Base-by-base conservation (phyloP, 2,113 vertebrate species). In the Nipponia nippon region DNA sequence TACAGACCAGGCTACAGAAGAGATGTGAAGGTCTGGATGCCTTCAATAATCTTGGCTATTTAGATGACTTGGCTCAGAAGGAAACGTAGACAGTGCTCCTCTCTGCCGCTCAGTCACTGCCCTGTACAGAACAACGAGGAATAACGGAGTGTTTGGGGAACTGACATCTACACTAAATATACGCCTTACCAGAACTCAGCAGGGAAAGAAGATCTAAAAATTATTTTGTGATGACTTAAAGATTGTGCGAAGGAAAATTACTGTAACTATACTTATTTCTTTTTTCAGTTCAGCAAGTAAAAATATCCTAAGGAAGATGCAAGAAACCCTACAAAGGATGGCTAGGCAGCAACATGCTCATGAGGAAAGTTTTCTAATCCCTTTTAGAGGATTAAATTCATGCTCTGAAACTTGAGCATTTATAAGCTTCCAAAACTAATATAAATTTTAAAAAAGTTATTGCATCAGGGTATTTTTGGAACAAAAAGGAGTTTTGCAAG, bases 21-120 rank as follows among this genome's bases (percentile, higher is more conserved):
- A 82, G 22, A n/a, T 19, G 6, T 19, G 16, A 61, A 81, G 22
- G 25, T 47, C 34, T 56, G 59, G 42, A 34, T 42, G 36, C 30
- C 47, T 53, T 83, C 76, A 69, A 32, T 38, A 52, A 42, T 3
- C 19, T 4, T 52, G 17, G 30, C 19, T 67, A 26, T 58, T 58
- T 63, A 0, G 2, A n/a, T 69, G 61, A 26, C 61, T 30, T 69
- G 38, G 36, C 22, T 82, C 44, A 72, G 65, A 67, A 73, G 38
- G 44, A 81, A 58, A 58, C 0, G 0, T 5, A 38, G 18, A 17
- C 47, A 27, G 29, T 16, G 42, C 44, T 52, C 23, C 1, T 6
- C 21, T 66, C 42, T 2, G 3, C 14, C 2, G 8, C 61, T 30
- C 53, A 50, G 59, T 36, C 36, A 11, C 44, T 58, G n/a, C 16